phyloP scores from a whole-genome alignment of 1,140 invertebrate species.

The Solen grandis region DNA sequence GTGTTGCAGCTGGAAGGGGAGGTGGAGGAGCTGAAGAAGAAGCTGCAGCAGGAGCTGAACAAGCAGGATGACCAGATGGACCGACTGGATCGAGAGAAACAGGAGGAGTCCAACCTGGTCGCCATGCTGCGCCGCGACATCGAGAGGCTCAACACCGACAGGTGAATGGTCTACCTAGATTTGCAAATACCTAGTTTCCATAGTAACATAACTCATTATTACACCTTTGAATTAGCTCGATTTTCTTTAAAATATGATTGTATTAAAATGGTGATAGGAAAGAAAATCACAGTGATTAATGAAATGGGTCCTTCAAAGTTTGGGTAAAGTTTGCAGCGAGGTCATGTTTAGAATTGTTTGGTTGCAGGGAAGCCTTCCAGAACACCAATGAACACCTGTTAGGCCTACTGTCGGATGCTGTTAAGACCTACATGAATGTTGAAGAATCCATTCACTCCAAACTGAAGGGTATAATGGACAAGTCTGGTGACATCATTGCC shows the following conservation, averaged over 20 bases:
- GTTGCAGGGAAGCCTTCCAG: constrained; percentile 67
- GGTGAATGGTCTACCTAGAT: constrained; percentile 62
- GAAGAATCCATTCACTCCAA: constrained; percentile 74
- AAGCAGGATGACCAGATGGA: constrained; percentile 45
- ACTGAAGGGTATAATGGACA: constrained; percentile 52
- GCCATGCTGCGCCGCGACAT: constrained; percentile 70
- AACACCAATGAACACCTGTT: constrained; percentile 75
- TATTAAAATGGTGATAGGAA: too few species aligned
- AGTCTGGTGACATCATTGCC: neutral
- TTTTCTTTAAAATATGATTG: too few species aligned
- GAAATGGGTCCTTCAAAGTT: too few species aligned
- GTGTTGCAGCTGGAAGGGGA: constrained; percentile 62
- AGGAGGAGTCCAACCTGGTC: constrained; percentile 62
- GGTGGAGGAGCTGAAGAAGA: constrained; percentile 60
- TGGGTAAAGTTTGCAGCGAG: too few species aligned
- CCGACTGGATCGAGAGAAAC: constrained; percentile 53
- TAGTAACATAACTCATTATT: too few species aligned
- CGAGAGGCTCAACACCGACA: constrained; percentile 70
- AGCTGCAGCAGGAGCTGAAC: constrained; percentile 55
- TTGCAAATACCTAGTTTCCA: too few species aligned
- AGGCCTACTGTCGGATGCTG: constrained; percentile 73
- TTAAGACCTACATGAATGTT: constrained; percentile 73
- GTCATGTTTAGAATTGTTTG: too few species aligned
- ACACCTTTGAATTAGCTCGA: too few species aligned
- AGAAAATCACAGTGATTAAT: too few species aligned